Conservation (phyloP, 2,888 invertebrate genomes). For the Helicoverpa assulta region DNA sequence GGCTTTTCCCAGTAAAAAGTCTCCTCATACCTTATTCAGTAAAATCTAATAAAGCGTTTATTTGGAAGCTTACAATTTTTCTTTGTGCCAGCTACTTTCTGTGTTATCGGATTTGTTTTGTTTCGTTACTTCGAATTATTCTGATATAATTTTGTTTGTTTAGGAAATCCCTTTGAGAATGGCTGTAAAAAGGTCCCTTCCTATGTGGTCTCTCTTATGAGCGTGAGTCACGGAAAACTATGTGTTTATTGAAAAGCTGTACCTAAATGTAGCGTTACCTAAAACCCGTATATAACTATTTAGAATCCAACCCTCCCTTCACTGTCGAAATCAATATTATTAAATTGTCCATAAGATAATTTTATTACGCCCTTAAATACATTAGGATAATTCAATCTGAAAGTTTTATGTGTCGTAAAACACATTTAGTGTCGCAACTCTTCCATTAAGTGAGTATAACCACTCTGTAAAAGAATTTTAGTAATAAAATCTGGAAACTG, state of each 20-base stretch:
- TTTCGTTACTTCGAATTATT: constrained; percentile 58
- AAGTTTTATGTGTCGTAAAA: constrained; percentile 54
- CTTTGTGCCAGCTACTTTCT: constrained; percentile 55
- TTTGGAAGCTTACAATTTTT: constrained; percentile 56
- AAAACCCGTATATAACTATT: constrained; percentile 19
- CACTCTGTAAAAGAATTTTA: constrained; percentile 33
- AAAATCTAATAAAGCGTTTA: constrained; percentile 62
- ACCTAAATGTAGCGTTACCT: not conserved
- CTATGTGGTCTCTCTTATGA: constrained; percentile 2
- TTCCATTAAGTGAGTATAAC: constrained; percentile 36
- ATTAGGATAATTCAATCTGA: constrained; percentile 45
- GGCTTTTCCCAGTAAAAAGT: constrained; percentile 53
- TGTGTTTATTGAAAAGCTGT: constrained; percentile 10
- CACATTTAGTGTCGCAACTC: constrained; percentile 42
- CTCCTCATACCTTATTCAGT: constrained; percentile 44
- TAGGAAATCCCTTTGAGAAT: constrained; percentile 45
- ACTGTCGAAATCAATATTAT: constrained; percentile 19
- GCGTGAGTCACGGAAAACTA: constrained; percentile 18
- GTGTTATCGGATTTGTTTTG: constrained; percentile 60
- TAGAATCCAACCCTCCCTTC: constrained; percentile 16
- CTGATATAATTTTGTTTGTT: constrained; percentile 54
- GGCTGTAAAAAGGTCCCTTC: constrained; percentile 4
- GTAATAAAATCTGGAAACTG: constrained; percentile 20
- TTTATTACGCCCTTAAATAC: constrained; percentile 38
- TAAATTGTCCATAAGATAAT: constrained; percentile 43